A percentile compares a stretch with the other conserved stretches of the same genome.
Evolutionary conservation across 2,797 vertebrate species (phyloP).

Genomic region (Borostomias antarcticus): DNA sequence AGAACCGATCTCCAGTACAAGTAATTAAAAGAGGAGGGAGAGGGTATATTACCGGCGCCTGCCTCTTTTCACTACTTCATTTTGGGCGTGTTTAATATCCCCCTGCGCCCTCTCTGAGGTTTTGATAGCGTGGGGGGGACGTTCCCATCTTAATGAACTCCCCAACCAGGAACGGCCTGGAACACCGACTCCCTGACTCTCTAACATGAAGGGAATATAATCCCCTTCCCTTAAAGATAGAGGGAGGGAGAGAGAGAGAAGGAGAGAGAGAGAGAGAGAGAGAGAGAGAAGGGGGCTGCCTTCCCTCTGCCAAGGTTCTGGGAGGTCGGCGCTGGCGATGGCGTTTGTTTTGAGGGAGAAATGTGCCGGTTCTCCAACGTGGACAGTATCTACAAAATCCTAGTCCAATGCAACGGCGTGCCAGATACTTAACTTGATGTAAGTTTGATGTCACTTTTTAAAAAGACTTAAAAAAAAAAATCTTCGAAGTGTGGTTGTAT

Average conservation of each 20-base stretch:
- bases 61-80: slow-evolving; percentile 61
- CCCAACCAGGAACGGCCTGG: slow-evolving; percentile 70
- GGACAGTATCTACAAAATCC: no score
- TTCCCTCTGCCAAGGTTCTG: no score
- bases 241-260: slow-evolving; percentile 30
- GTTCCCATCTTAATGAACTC: slow-evolving; percentile 83
- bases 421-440: no score
- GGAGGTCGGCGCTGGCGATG: no score
- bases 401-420: no score
- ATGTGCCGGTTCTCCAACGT: no score
- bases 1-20: slow-evolving; percentile 29
- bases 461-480: no score
- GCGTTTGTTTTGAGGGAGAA: no score
- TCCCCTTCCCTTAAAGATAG: no score
- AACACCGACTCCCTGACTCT: slow-evolving; percentile 66
- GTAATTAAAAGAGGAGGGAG: slow-evolving; percentile 50
- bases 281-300: no score
- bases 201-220: slow-evolving; percentile 67
- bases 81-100: slow-evolving; percentile 76
- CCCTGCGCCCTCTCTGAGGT: slow-evolving; percentile 61
- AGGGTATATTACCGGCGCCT: slow-evolving; percentile 47
- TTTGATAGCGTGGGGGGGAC: slow-evolving; percentile 77
- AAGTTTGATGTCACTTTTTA: no score
- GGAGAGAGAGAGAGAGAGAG: slow-evolving; percentile 31
- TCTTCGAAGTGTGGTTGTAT: not conserved